Conservation (phyloP, 2,888 invertebrate species). For the Campoplex capitator region DNA sequence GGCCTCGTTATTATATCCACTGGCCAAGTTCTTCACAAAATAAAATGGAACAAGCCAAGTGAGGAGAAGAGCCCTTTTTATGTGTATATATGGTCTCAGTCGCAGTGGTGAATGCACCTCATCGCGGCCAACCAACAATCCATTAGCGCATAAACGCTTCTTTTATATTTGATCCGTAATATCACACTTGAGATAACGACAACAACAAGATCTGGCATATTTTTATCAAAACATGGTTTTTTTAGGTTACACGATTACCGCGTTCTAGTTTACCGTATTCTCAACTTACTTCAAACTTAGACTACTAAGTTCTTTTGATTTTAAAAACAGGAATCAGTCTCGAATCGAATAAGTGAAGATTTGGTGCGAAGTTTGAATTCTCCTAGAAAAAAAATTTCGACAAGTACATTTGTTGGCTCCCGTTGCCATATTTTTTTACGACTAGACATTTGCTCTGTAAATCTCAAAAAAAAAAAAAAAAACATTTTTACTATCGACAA, state of each 20-base stretch:
- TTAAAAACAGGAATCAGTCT: too few species aligned
- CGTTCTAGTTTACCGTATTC: background rate
- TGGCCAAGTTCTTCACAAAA: constrained; percentile 1
- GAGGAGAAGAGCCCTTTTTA: constrained; percentile 1
- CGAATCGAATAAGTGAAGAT: background rate
- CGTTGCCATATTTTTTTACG: too few species aligned
- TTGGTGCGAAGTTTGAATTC: background rate
- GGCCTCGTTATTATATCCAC: constrained; percentile 13
- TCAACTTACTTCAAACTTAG: too few species aligned
- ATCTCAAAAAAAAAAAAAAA: too few species aligned
- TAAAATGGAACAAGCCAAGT: background rate
- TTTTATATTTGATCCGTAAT: background rate
- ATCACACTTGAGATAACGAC: background rate
- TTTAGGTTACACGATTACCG: background rate
- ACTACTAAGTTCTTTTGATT: too few species aligned
- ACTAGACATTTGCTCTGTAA: too few species aligned
- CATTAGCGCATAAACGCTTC: background rate
- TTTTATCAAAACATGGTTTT: background rate
- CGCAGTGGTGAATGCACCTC: background rate
- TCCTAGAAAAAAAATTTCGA: too few species aligned
- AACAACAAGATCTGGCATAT: background rate
- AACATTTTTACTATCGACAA: too few species aligned
- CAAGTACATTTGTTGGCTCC: too few species aligned
- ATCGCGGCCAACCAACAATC: background rate
- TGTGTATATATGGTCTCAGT: background rate